Conservation (phyloP, 1,140 invertebrate species). For the Rhagoletis pomonella region DNA sequence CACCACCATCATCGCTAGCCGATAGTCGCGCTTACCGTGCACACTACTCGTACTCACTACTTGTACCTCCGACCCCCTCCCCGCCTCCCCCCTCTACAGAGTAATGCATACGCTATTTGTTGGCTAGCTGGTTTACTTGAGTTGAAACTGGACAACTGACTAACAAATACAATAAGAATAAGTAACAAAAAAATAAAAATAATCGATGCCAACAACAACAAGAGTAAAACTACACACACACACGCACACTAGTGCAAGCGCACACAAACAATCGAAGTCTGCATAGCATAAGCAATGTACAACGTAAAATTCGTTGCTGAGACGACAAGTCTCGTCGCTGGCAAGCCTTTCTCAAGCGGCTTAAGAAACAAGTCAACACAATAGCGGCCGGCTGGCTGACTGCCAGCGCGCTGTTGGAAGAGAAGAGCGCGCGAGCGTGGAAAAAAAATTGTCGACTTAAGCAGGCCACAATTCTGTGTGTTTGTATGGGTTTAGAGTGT, state of each 20-base stretch:
- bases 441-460: background rate
- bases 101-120: background rate
- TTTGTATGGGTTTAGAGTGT: background rate
- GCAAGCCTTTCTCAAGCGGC: conserved; percentile 12
- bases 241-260: background rate
- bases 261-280: background rate
- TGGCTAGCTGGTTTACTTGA: conserved; percentile 25
- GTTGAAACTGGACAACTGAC: conserved; percentile 13
- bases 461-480: background rate
- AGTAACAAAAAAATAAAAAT: too few relatives aligned
- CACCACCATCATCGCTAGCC: background rate
- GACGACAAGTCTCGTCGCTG: background rate
- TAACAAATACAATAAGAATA: background rate
- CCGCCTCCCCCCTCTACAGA: background rate
- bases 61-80: too few relatives aligned
- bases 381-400: background rate
- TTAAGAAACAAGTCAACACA: conserved; percentile 33
- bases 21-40: background rate
- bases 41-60: background rate
- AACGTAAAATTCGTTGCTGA: conserved; percentile 14
- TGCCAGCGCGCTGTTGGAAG: background rate
- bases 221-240: background rate
- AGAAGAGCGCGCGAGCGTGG: conserved; percentile 7
- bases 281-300: background rate
- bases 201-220: too few relatives aligned